Conservation (phyloP, 2,113 vertebrate species). For the Odocoileus virginianus region DNA sequence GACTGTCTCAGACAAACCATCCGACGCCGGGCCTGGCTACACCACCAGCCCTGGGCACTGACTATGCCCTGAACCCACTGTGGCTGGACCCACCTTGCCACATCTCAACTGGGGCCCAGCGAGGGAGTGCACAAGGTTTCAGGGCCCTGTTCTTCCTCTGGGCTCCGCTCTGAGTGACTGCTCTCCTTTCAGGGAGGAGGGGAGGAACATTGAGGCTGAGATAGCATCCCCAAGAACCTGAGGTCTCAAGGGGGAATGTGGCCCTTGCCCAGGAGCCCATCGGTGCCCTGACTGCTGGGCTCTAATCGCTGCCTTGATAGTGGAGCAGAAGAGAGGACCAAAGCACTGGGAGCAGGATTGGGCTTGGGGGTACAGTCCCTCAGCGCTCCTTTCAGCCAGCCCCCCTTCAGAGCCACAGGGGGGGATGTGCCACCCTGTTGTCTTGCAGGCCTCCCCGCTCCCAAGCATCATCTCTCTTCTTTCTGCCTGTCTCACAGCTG, state of each 20-base stretch:
- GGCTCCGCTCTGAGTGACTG: not conserved
- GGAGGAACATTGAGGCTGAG: not conserved
- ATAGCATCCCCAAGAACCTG: accelerated
- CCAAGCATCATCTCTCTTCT: not conserved
- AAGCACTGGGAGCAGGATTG: not conserved
- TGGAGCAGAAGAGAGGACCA: not conserved
- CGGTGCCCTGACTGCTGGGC: not conserved
- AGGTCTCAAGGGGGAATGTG: not conserved
- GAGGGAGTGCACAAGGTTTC: not conserved
- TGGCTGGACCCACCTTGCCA: accelerated
- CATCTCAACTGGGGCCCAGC: not conserved
- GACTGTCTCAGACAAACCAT: not conserved
- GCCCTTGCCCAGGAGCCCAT: not conserved
- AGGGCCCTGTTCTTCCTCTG: not conserved
- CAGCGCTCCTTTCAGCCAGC: not conserved
- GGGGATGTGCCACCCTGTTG: too few relatives aligned
- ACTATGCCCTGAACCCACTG: accelerated
- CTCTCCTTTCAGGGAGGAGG: not conserved
- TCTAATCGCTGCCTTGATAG: not conserved
- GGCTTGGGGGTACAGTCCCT: not conserved
- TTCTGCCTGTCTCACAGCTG: conserved; percentile 83
- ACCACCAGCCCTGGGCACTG: not conserved
- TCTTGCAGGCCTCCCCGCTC: not conserved
- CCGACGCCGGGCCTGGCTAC: accelerated
- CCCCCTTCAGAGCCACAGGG: not conserved